Evolutionary conservation across 2,113 vertebrate species (phyloP).

Genomic region (Cisticola juncidis): DNA sequence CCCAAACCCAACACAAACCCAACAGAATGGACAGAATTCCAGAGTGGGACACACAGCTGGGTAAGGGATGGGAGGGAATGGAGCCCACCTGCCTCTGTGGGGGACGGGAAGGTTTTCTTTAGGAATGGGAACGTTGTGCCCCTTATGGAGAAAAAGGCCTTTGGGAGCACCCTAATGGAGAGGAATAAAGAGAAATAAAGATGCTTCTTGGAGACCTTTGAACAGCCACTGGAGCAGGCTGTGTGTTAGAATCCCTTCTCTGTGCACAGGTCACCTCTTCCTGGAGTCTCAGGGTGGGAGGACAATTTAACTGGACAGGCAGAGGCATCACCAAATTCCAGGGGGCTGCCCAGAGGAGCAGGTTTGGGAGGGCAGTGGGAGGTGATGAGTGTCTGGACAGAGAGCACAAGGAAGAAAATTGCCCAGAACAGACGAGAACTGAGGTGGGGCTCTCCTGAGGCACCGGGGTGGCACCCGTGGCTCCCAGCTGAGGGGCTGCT

Average conservation of each 20-base stretch:
- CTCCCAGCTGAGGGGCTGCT: neutral
- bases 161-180: neutral
- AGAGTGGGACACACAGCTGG: rapidly evolving
- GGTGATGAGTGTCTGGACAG: neutral
- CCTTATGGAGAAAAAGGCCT: neutral
- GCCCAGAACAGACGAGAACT: rapidly evolving
- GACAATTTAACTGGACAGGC: neutral
- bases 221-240: neutral
- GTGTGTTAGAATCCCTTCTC: neutral
- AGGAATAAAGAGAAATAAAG: neutral
- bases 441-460: neutral
- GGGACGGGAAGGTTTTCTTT: neutral
- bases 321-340: neutral
- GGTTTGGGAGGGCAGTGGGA: neutral
- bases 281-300: neutral
- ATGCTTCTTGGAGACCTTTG: neutral
- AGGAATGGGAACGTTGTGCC: neutral
- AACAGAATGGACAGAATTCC: neutral
- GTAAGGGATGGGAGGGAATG: neutral
- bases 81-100: too few relatives aligned
- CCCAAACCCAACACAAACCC: rapidly evolving
- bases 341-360: neutral
- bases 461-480: neutral
- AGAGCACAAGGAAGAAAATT: neutral
- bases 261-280: neutral